phyloP scores from a whole-genome alignment of 2,113 vertebrate genomes.

The Leuciscus idus region DNA sequence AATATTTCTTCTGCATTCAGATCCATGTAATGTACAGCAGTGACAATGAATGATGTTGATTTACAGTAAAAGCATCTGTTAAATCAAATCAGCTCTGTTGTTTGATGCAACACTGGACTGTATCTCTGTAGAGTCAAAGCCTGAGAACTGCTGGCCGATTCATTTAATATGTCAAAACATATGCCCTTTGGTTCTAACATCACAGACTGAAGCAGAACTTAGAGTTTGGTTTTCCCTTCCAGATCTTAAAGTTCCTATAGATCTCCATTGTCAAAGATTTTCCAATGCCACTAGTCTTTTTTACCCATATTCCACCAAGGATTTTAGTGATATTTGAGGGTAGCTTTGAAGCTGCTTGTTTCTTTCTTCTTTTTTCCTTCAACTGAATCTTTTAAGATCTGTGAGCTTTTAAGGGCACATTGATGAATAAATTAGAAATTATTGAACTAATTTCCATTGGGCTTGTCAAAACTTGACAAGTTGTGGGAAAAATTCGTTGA shows the following conservation, averaged over 20 bases:
- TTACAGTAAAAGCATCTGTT: neutral
- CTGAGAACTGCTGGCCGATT: neutral
- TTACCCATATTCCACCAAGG: neutral
- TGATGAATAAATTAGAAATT: slow-evolving; percentile 14
- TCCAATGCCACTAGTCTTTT: neutral
- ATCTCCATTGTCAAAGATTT: neutral
- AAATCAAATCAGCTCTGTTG: slow-evolving; percentile 9
- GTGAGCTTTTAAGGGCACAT: neutral
- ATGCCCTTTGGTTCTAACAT: neutral
- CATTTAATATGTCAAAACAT: slow-evolving; percentile 2
- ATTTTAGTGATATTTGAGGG: neutral
- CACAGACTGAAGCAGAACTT: slow-evolving; percentile 3
- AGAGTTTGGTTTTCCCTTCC: neutral
- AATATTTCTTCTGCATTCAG: neutral
- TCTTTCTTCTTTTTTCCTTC: neutral
- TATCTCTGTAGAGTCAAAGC: slow-evolving; percentile 4
- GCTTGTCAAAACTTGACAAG: neutral
- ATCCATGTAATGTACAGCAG: neutral
- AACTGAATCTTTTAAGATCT: slow-evolving; percentile 24
- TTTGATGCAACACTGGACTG: neutral
- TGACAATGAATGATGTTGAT: neutral
- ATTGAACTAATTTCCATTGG: neutral
- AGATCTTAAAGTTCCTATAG: neutral
- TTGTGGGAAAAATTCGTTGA: neutral
- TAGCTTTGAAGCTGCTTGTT: neutral